Conservation (phyloP, 2,888 invertebrate species). For the Drosophila rubida region DNA sequence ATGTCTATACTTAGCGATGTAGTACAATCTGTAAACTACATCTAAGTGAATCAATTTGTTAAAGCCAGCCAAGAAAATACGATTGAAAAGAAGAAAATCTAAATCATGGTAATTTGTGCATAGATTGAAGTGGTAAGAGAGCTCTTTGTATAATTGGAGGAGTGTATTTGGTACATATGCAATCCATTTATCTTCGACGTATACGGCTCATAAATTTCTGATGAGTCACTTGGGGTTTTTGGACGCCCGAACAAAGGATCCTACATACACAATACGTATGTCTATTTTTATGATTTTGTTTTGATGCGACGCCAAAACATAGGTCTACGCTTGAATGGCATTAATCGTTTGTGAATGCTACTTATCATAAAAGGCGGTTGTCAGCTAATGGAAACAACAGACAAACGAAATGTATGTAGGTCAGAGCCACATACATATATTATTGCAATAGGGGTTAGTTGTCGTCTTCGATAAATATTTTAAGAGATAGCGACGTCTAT, state of each 20-base stretch:
- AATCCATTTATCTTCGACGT: constrained; percentile 42
- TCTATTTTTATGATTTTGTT: constrained; percentile 45
- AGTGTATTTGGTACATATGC: constrained; percentile 26
- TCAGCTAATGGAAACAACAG: not conserved
- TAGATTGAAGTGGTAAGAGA: not conserved
- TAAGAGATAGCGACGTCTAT: not conserved
- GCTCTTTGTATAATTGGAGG: constrained; percentile 8
- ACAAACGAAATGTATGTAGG: constrained; percentile 40
- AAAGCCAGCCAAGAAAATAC: constrained; percentile 33
- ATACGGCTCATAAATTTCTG: constrained; percentile 69
- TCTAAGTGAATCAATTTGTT: constrained; percentile 43
- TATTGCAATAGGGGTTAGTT: constrained; percentile 1
- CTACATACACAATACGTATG: constrained; percentile 9
- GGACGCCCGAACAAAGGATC: not conserved
- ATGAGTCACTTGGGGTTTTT: constrained; percentile 54
- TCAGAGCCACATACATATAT: constrained; percentile 27
- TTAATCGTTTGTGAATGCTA: constrained; percentile 43
- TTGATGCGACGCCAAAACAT: constrained; percentile 61
- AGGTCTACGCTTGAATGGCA: constrained; percentile 58
- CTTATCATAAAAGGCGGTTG: constrained; percentile 23
- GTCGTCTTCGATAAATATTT: not conserved
- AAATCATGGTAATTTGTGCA: constrained; percentile 5
- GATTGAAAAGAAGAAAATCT: constrained; percentile 30
- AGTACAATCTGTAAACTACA: constrained; percentile 24
- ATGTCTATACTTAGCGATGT: constrained; percentile 20